Percentiles rank a stretch among this genome's conserved stretches.
Evolutionary conservation across 1,140 invertebrate genomes (phyloP).

Genomic region (Euura lappo): DNA sequence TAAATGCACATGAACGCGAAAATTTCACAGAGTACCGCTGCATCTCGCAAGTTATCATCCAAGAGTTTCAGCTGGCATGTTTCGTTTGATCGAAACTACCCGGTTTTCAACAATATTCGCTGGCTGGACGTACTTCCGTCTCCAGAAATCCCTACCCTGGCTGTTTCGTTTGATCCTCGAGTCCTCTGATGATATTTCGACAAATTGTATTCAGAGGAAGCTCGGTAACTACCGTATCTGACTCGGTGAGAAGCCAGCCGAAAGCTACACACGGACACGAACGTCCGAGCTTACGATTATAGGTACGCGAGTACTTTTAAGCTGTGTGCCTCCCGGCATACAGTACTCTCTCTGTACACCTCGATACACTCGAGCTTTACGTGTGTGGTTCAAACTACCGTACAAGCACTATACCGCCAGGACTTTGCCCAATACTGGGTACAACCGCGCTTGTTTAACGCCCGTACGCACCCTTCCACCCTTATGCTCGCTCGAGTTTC

Average conservation of each 20-base stretch:
- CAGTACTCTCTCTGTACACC: too few species aligned
- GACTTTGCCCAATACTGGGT: too few species aligned
- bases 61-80: neutral
- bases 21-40: neutral
- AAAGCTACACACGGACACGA: neutral
- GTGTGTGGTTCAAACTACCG: too few species aligned
- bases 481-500: neutral
- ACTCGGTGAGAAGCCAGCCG: neutral
- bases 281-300: too few species aligned
- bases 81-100: neutral
- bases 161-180: neutral
- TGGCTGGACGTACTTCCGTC: neutral
- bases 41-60: neutral
- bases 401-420: too few species aligned
- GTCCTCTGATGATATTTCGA: conserved; percentile 4
- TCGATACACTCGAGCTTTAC: too few species aligned
- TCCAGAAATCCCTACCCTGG: neutral
- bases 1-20: neutral
- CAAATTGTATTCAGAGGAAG: neutral
- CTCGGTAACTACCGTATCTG: too few species aligned
- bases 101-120: conserved; percentile 3
- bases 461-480: too few species aligned
- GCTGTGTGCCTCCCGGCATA: too few species aligned
- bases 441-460: too few species aligned
- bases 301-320: too few species aligned